Base-by-base conservation (phyloP, 2,113 vertebrate genomes). In the Aspidoscelis tigris region DNA sequence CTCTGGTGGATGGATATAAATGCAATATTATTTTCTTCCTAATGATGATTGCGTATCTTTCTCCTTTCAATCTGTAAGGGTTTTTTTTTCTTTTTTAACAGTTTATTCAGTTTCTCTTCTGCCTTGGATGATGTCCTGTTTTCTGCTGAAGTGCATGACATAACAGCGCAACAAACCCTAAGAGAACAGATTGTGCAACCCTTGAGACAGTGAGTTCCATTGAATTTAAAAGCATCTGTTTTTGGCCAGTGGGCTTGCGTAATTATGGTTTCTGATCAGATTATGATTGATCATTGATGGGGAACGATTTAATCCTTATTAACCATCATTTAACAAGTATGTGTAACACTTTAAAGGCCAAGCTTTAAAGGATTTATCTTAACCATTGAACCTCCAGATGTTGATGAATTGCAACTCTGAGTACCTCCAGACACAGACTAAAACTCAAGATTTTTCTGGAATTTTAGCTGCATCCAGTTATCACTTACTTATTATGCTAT, bases 51-150 rank as follows among this genome's bases (percentile, higher is more conserved):
- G 43, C 22, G 18, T 74, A 43, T 74, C 2, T 8, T 74, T 82
- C 71, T 72, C 74, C 47, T 47, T 33, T 47, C 41, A 65, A 58
- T n/a, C 20, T 26, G 65, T 43, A 44, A 61, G 58, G 58, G 1
- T 50, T 50, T 50, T 24, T 41, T 7, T 33, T 69, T 44, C 3
- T 53, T 39, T 39, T 69, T 73, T 80, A 89, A 6, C 77, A 97
- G 97, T 92, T 93, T 97, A 84, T 97, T 97, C 85, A 92, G 93
- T 80, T 96, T 95, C 12, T 96, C 95, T 0, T 78, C 92, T 86
- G 93, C 93, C 72, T 92, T 97, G 92, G 95, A 96, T 79, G 84
- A 84, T 79, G 89, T 97, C 81, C 95, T 94, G 81, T 91, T 83
- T 68, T 94, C 73, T 58, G 86, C 94, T 69, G 91, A 89, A 73